Percentiles rank a stretch among this genome's conserved stretches.
Conservation (phyloP, 2,797 vertebrate genomes). For the Ara ararauna region DNA sequence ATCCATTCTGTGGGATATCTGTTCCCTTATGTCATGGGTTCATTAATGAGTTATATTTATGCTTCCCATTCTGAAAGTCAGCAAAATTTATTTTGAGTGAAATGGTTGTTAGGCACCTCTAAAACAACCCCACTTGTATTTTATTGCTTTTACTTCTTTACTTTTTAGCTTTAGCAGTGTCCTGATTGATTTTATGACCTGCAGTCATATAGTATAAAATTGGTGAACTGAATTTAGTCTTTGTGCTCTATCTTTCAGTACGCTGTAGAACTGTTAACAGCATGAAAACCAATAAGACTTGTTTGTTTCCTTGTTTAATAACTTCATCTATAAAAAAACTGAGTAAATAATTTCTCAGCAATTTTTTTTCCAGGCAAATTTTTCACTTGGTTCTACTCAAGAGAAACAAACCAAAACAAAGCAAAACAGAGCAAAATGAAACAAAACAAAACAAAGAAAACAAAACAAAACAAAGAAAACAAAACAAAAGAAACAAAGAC, state of each 20-base stretch:
- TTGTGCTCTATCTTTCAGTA: neutral
- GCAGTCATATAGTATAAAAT: neutral
- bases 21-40: neutral
- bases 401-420: neutral
- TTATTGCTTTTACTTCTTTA: neutral
- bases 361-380: neutral
- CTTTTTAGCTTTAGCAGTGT: neutral
- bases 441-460: neutral
- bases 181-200: slow-evolving; percentile 7
- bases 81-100: neutral
- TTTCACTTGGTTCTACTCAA: neutral
- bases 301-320: neutral
- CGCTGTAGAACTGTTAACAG: neutral
- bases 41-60: neutral
- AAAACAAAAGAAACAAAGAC: neutral
- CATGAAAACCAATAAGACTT: neutral
- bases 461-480: neutral
- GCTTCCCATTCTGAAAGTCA: neutral
- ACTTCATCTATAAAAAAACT: neutral
- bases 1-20: neutral
- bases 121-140: neutral
- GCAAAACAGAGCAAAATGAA: neutral
- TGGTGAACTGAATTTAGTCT: neutral
- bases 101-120: neutral
- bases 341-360: neutral